phyloP scores from a whole-genome alignment of 2,797 vertebrate genomes.

The Brachyalestes nurse region DNA sequence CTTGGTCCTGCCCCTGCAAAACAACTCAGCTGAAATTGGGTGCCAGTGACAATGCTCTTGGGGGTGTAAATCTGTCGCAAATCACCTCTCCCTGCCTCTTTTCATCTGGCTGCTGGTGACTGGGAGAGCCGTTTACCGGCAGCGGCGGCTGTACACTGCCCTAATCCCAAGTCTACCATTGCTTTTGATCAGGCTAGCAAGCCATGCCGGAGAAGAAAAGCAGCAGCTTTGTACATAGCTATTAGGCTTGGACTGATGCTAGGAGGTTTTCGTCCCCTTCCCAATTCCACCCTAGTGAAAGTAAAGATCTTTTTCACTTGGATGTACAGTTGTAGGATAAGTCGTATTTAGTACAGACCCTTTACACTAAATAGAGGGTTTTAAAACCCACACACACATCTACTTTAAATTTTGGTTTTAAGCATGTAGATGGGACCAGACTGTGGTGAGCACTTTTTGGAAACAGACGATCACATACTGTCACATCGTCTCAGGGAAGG shows the following conservation, averaged over 20 bases:
- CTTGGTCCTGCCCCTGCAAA: constrained; percentile 59
- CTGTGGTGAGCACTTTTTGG: no score
- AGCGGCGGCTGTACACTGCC: background rate
- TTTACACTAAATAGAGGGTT: no score
- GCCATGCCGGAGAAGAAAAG: background rate
- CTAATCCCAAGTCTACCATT: constrained; percentile 18
- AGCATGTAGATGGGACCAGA: no score
- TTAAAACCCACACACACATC: no score
- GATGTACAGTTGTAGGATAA: background rate
- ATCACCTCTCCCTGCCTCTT: constrained; percentile 57
- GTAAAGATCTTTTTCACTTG: background rate
- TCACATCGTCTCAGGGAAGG: no score
- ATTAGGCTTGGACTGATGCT: background rate
- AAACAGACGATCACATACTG: no score
- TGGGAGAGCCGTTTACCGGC: background rate
- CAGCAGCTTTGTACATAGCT: constrained; percentile 4
- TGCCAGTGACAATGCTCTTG: constrained; percentile 59
- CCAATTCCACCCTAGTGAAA: background rate
- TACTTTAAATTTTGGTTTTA: no score
- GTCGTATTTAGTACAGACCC: no score
- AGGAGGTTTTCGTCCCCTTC: background rate
- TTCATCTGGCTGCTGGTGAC: constrained; percentile 54
- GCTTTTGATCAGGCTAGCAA: constrained; percentile 21
- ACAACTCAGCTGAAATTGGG: constrained; percentile 63
- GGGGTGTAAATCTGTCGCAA: constrained; percentile 64